Evolutionary conservation across 2,113 vertebrate species (phyloP), one percentile per base, ranked within the genome.

Genomic region (Eurystomus gularis): DNA sequence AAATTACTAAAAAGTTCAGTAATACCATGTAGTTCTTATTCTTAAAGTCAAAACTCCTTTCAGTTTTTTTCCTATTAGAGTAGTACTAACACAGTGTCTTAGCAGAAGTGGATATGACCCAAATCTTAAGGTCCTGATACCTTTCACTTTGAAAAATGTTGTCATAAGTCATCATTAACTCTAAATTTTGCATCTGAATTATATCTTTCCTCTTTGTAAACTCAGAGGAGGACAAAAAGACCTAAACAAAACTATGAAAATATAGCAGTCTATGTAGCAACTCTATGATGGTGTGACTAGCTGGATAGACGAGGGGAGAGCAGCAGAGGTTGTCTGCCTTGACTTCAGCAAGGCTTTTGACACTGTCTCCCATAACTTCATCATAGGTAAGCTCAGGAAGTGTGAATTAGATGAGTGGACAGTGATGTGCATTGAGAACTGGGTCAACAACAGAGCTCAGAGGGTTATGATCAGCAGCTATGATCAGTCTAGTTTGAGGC

Each of bases 31-130:
- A 68, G 25, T 42, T 79, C 13, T 57, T 64, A 28, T 33, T 93
- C 11, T 42, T 62, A 49, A 58, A 65, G 15, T 17, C 4, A 55
- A 75, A 65, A 28, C n/a, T 26, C 14, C 21, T 35, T 6, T 33
- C 62, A 35, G 13, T 71, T 69, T 73, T 61, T 7, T 54, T 83
- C 17, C 3, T 17, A 2, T 37, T 81, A 85, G 8, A 70, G 10
- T 57, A 10, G 28, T 64, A 17, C 13, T 52, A 70, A 55, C 4
- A 39, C 3, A 29, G 3, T 65, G 11, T 62, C 35, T 82, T 64
- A 72, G 5, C 28, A 82, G 70, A 85, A 7, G 18, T 54, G 10
- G 3, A 16, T 55, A 21, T 0, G 0, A 58, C 44, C 12, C 10
- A 37, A n/a, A 44, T 76, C 16, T 68, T 76, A 57, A 80, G 9